Conservation (phyloP, 2,797 vertebrate species). For the Semaprochilodus insignis region DNA sequence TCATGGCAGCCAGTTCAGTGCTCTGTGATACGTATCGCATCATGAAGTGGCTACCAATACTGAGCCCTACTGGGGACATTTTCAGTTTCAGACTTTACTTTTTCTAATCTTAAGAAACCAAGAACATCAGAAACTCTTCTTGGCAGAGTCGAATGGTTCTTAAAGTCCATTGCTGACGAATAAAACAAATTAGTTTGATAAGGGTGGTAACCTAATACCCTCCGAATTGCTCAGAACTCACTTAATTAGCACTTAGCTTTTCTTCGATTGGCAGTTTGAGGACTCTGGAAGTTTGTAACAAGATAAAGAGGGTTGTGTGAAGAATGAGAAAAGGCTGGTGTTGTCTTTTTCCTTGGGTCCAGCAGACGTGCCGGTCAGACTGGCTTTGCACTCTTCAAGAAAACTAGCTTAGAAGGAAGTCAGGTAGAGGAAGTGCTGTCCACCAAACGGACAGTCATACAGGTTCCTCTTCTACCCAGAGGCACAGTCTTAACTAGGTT, state of each 20-base stretch:
- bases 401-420: neutral
- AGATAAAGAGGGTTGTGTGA: neutral
- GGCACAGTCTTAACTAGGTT: neutral
- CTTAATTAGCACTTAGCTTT: slow-evolving; percentile 23
- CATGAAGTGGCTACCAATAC: neutral
- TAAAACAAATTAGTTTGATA: slow-evolving; percentile 43
- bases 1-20: no score
- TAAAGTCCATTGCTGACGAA: slow-evolving; percentile 37
- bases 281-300: slow-evolving; percentile 9
- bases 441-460: no score
- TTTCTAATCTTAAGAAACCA: slow-evolving; percentile 4
- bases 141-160: neutral
- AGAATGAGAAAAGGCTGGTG: neutral
- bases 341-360: neutral
- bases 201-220: slow-evolving; percentile 1
- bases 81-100: neutral
- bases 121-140: neutral
- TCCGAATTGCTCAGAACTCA: neutral
- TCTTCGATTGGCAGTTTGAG: slow-evolving; percentile 30
- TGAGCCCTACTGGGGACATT: slow-evolving; percentile 14
- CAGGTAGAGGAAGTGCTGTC: neutral
- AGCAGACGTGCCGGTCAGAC: neutral
- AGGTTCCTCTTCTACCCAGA: neutral
- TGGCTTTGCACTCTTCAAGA: neutral
- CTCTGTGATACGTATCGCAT: no score